Evolutionary conservation across 1,140 invertebrate species (phyloP).

Genomic region (Venustaconcha ellipsiformis): DNA sequence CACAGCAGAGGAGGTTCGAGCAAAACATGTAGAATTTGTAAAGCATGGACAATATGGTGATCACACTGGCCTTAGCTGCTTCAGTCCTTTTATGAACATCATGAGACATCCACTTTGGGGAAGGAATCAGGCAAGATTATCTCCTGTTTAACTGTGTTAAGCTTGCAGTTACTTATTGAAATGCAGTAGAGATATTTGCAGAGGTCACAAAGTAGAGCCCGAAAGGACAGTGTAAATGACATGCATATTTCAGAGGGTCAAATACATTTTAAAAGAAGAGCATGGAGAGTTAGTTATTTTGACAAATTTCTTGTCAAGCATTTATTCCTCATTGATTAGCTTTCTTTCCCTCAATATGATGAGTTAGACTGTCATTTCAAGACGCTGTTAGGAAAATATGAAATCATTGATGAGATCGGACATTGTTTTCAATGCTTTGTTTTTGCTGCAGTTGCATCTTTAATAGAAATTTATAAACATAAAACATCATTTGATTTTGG

Average conservation of each 20-base stretch:
- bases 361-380: no score
- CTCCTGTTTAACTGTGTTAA: not conserved
- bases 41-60: constrained; percentile 31
- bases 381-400: no score
- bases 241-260: not conserved
- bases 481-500: no score
- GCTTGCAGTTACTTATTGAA: not conserved
- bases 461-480: no score
- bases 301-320: no score
- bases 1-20: constrained; percentile 56
- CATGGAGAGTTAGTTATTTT: not conserved
- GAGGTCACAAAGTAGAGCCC: not conserved
- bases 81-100: constrained; percentile 64
- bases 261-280: not conserved
- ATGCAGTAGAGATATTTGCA: not conserved
- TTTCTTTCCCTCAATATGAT: no score
- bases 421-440: no score
- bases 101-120: constrained; percentile 65
- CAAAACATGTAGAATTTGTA: constrained; percentile 55
- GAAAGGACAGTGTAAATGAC: not conserved
- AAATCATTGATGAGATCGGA: no score
- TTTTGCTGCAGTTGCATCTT: no score
- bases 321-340: no score
- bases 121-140: constrained; percentile 55
- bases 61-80: constrained; percentile 62